Percentiles rank a stretch among this genome's conserved stretches.
Evolutionary conservation across 1,140 invertebrate genomes (phyloP).

Genomic region (Helicoverpa armigera): DNA sequence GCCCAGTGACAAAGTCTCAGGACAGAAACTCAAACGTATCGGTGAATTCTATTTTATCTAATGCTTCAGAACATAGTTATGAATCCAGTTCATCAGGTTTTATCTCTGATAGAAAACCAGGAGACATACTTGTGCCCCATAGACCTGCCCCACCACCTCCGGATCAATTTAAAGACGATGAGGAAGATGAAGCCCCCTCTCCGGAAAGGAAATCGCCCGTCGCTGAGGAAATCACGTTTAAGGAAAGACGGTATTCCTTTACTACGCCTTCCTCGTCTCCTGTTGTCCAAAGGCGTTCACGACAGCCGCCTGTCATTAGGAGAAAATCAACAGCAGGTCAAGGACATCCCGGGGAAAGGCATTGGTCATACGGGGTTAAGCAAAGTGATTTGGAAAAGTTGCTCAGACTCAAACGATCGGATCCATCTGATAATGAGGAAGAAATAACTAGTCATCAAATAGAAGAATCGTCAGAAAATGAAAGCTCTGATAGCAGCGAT

Average conservation of each 20-base stretch:
- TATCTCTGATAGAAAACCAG: conserved; percentile 78
- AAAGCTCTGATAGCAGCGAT: conserved; percentile 74
- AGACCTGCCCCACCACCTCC: conserved; percentile 80
- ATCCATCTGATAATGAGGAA: conserved; percentile 78
- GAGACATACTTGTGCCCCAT: conserved; percentile 65
- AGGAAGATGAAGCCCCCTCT: conserved; percentile 53
- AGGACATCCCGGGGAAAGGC: conserved; percentile 72
- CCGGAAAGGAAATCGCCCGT: conserved; percentile 68
- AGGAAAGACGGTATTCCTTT: conserved; percentile 72
- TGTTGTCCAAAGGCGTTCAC: conserved; percentile 69
- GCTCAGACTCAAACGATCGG: conserved; percentile 78
- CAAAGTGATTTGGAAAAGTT: conserved; percentile 82
- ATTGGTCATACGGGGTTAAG: conserved; percentile 83
- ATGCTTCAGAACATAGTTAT: conserved; percentile 78
- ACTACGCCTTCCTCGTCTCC: conserved; percentile 76
- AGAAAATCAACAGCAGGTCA: conserved; percentile 75
- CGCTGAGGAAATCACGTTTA: conserved; percentile 60
- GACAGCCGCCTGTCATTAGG: conserved; percentile 81
- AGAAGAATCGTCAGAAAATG: conserved; percentile 58
- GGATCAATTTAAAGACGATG: conserved; percentile 71
- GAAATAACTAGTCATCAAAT: conserved; percentile 56
- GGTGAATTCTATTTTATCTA: conserved; percentile 83
- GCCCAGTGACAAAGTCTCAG: conserved; percentile 71
- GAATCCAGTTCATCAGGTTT: conserved; percentile 82
- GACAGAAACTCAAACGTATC: conserved; percentile 82